Percentiles rank a stretch among this genome's conserved stretches.
Evolutionary conservation across 2,888 invertebrate genomes (phyloP).

Genomic region (Mylabris sibirica): DNA sequence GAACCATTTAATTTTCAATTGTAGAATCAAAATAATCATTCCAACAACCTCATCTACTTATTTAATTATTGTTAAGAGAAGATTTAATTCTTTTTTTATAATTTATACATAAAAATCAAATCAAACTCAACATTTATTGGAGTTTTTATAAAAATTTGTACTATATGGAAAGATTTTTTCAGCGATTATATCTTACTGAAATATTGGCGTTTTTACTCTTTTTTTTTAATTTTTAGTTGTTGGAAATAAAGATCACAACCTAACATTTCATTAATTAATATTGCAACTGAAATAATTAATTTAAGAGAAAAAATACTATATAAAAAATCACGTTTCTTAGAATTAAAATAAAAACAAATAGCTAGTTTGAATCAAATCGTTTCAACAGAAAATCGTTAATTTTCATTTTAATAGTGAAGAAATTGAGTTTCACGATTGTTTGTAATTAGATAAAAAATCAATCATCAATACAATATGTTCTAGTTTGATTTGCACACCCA

Average conservation of each 20-base stretch:
- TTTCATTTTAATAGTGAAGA: no score
- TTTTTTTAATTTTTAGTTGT: not conserved
- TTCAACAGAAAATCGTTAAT: not conserved
- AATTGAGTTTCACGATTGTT: not conserved
- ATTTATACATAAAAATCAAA: not conserved
- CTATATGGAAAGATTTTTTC: slow-evolving; percentile 30
- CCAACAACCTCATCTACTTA: not conserved
- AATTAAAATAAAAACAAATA: slow-evolving; percentile 10
- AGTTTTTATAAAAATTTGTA: slow-evolving; percentile 31
- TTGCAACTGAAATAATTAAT: slow-evolving; percentile 29
- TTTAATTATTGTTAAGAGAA: not conserved
- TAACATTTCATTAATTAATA: slow-evolving; percentile 24
- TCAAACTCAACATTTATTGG: not conserved
- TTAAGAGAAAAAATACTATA: slow-evolving; percentile 13
- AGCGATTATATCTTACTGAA: slow-evolving; percentile 25
- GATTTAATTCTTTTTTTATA: no score
- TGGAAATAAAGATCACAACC: slow-evolving; percentile 33
- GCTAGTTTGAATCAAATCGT: not conserved
- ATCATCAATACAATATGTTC: no score
- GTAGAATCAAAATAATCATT: slow-evolving; percentile 3
- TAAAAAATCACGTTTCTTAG: slow-evolving; percentile 4
- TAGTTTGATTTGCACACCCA: no score
- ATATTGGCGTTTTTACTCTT: slow-evolving; percentile 21
- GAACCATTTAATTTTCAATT: not conserved
- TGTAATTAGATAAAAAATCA: no score